Percentiles rank a stretch among this genome's conserved stretches.
These are phyloP conservation scores for Boulengeromyrus knoepffleri DNA, from an alignment of 2,113 vertebrate species.

Conservation along the genomic window DNA sequence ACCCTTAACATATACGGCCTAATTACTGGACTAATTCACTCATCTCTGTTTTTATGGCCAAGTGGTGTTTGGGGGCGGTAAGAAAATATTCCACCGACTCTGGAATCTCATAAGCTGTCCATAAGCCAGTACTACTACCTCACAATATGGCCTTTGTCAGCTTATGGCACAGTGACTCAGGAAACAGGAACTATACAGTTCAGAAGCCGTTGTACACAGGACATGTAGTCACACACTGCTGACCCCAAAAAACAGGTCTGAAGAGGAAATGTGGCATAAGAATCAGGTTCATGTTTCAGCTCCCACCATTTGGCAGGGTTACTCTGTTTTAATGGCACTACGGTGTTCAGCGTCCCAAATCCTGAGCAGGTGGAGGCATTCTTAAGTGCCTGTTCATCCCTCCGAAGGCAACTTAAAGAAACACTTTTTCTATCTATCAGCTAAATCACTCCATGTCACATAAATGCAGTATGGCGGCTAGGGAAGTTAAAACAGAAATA, in stretches of 20 bases:
- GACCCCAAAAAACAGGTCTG: background rate
- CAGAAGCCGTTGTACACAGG: background rate
- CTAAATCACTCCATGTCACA: background rate
- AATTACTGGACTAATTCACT: background rate
- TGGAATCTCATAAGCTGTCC: background rate
- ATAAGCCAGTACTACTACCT: background rate
- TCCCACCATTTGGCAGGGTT: background rate
- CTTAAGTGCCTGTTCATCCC: background rate
- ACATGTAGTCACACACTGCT: background rate
- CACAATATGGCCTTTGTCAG: background rate
- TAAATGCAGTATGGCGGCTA: background rate
- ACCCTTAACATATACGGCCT: background rate
- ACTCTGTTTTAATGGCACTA: background rate
- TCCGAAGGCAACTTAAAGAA: too few relatives aligned
- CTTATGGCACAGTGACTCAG: background rate
- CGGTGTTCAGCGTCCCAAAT: background rate
- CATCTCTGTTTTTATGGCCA: background rate
- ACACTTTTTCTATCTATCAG: background rate
- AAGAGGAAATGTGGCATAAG: background rate
- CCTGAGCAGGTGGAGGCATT: background rate
- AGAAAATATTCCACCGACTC: background rate
- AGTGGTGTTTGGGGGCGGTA: background rate
- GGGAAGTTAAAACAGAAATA: background rate
- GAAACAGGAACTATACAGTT: background rate
- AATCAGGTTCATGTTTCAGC: background rate